Conservation (phyloP, 2,113 vertebrate species). For the Caretta caretta region DNA sequence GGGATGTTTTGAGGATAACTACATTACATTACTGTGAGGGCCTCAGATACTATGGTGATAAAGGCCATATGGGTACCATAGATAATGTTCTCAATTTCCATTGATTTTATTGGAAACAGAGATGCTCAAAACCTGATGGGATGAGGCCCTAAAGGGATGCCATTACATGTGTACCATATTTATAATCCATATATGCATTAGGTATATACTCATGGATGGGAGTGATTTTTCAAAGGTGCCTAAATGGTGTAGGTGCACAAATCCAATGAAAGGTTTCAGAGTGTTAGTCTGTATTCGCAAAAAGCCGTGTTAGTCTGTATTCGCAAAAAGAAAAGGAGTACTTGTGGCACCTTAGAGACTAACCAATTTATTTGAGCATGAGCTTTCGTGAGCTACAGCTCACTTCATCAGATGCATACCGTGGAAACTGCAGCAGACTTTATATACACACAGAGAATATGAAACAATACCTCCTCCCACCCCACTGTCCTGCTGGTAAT, state of each 20-base stretch:
- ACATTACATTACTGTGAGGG: not conserved
- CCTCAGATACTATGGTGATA: not conserved
- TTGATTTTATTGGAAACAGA: not conserved
- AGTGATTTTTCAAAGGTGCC: not conserved
- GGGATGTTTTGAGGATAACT: fast-evolving
- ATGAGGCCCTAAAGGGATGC: not conserved
- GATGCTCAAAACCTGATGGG: not conserved
- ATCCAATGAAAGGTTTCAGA: not conserved
- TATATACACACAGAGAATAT: no score
- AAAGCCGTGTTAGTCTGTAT: no score
- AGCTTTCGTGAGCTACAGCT: no score
- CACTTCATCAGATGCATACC: no score
- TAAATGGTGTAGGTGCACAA: not conserved
- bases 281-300: no score
- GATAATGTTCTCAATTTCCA: not conserved
- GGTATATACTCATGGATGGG: not conserved
- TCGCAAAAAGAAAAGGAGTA: no score
- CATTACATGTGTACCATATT: not conserved
- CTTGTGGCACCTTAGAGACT: no score
- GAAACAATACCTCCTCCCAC: no score
- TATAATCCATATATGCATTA: not conserved
- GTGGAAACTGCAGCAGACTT: no score
- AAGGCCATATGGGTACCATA: fast-evolving
- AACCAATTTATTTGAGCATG: no score
- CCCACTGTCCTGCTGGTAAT: no score